Conservation (phyloP, 1,140 invertebrate genomes). For the Brachionus paranguensis region DNA sequence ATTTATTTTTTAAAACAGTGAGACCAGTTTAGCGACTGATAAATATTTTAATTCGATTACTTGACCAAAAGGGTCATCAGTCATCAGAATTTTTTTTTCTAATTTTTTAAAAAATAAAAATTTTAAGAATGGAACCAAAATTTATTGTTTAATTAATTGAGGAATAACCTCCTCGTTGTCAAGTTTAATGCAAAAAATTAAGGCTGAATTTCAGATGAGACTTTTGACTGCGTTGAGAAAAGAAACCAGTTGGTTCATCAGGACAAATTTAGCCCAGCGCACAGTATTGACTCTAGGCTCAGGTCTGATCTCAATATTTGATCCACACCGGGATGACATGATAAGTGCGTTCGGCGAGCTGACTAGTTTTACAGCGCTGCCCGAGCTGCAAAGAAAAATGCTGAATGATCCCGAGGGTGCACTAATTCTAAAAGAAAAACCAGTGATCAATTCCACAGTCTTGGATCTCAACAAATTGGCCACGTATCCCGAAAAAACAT, state of each 20-base stretch:
- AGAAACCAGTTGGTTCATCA: conserved; percentile 15
- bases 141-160: background rate
- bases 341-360: conserved; percentile 86
- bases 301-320: conserved; percentile 65
- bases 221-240: background rate
- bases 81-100: background rate
- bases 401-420: conserved; percentile 63
- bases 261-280: conserved; percentile 60
- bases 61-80: background rate
- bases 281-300: conserved; percentile 71
- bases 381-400: conserved; percentile 66
- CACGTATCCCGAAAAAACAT: conserved; percentile 67
- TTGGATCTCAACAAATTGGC: conserved; percentile 70
- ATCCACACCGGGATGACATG: conserved; percentile 68
- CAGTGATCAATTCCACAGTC: conserved; percentile 76
- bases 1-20: background rate
- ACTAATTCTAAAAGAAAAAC: conserved; percentile 69
- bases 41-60: background rate
- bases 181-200: background rate
- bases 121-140: background rate
- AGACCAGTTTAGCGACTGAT: background rate
- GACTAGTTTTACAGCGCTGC: conserved; percentile 68
- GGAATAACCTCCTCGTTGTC: background rate
- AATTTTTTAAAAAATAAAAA: background rate
- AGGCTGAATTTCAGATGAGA: background rate